Evolutionary conservation across 2,888 invertebrate species (phyloP).

Genomic region (Meiosimyza decipiens): DNA sequence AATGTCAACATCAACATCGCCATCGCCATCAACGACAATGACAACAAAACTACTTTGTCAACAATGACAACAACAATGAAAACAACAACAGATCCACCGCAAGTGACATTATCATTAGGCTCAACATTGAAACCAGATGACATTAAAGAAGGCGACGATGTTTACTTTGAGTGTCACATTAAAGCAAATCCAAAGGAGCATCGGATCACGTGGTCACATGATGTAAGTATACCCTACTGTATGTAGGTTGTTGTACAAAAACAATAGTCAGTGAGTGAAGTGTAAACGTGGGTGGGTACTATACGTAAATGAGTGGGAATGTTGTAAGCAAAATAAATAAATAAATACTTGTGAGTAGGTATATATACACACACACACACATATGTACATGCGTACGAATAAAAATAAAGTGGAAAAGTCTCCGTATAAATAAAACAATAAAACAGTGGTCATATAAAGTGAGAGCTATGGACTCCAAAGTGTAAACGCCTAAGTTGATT

Average conservation of each 20-base stretch:
- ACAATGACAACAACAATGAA: constrained; percentile 17
- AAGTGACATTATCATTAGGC: constrained; percentile 77
- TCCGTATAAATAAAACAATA: too few species aligned
- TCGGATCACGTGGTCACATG: constrained; percentile 81
- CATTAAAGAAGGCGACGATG: constrained; percentile 84
- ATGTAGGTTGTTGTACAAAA: neutral
- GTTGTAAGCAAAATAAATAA: neutral
- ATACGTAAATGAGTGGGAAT: neutral
- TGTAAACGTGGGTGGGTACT: neutral
- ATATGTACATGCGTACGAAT: too few species aligned
- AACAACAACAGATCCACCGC: constrained; percentile 74
- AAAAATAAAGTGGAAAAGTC: too few species aligned
- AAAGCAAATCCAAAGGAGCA: constrained; percentile 80
- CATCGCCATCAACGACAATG: constrained; percentile 72
- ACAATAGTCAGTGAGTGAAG: neutral
- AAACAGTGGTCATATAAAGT: too few species aligned
- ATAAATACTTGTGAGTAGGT: too few species aligned
- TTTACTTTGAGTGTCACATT: constrained; percentile 84
- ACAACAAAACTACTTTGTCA: constrained; percentile 31
- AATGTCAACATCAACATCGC: constrained; percentile 69
- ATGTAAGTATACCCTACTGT: constrained; percentile 71
- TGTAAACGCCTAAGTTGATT: too few species aligned
- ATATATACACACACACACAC: too few species aligned
- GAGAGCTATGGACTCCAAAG: too few species aligned
- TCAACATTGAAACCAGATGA: constrained; percentile 80